Base-by-base conservation (phyloP, 2,888 invertebrate genomes). In the Branchipolynoe longqiensis region DNA sequence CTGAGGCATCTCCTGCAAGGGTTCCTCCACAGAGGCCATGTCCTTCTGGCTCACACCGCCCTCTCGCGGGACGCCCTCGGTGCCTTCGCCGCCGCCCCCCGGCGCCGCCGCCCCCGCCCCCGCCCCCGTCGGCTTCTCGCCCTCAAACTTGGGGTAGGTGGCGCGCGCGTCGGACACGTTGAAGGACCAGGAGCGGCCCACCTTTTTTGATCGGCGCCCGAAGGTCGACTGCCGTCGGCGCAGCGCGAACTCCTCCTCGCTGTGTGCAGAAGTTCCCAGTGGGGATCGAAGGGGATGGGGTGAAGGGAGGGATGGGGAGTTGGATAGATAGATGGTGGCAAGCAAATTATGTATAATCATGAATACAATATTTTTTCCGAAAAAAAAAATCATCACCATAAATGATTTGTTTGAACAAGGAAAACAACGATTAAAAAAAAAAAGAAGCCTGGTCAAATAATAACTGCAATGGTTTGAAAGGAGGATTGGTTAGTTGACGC, bases 61-160 rank as follows among this genome's bases (percentile, higher is more conserved):
- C n/a, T 64, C 74, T 33, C 74, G 36, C 14, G 36, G 41, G 12
- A 74, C 28, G 22, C 48, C 54, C 33, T 85, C 81, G 0, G 41
- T 41, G 6, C 69, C 85, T 18, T 86, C 82, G 18, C 87, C 87
- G 59, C 78, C 59, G 2, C 38, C 78, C 1, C 74, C 31, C 1
- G 58, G 56, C 14, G 56, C 83, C 82, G 18, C 87, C 87, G 59
- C 78, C 59, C 1, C 38, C 78, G 0, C 74, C 31, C 1, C 38
- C 14, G 56, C 83, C 56, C 58, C 85, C 36, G 40, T 31, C 8
- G 41, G 62, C 62, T 85, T 90, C 89, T 83, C 87, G 89, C 28
- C 83, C 84, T 62, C 90, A 88, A 84, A 90, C 88, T 28, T 87
- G 86, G 69, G 84, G 85, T 69, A 90, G 69, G 81, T 87, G 87